Percentiles rank a stretch among this genome's conserved stretches.
Evolutionary conservation across 2,888 invertebrate genomes (phyloP).

Genomic region (Creontiades dilutus): DNA sequence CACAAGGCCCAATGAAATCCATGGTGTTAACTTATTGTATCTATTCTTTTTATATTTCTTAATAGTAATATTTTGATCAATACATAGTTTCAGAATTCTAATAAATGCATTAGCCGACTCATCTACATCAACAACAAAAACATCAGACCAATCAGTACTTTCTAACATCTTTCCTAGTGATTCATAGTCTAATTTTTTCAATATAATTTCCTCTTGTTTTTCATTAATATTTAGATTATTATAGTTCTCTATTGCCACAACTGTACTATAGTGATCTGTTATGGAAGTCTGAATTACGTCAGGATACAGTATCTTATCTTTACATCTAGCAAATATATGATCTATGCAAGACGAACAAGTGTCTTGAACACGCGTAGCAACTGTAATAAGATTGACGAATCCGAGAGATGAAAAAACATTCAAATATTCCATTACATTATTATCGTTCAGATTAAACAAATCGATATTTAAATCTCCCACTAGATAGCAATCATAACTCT

Average conservation of each 20-base stretch:
- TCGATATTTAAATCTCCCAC: background rate
- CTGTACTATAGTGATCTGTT: conserved; percentile 15
- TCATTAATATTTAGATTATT: background rate
- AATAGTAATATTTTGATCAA: background rate
- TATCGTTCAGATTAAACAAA: background rate
- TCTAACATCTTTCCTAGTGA: background rate
- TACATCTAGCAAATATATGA: conserved; percentile 18
- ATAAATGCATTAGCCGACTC: conserved; percentile 15
- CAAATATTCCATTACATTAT: background rate
- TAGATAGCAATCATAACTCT: background rate
- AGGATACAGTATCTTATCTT: background rate
- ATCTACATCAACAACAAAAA: background rate
- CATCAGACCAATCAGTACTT: background rate
- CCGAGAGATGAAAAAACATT: background rate
- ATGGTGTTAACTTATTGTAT: too few species aligned
- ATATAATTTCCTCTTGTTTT: background rate
- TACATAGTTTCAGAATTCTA: background rate
- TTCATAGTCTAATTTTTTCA: background rate
- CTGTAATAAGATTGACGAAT: background rate
- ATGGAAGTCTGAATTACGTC: background rate
- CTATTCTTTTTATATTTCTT: too few species aligned
- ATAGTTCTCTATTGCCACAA: background rate
- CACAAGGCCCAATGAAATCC: too few species aligned
- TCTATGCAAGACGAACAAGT: background rate
- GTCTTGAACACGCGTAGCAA: background rate